Evolutionary conservation across 1,140 invertebrate genomes (phyloP).

Genomic region (Nixonia krombeini): DNA sequence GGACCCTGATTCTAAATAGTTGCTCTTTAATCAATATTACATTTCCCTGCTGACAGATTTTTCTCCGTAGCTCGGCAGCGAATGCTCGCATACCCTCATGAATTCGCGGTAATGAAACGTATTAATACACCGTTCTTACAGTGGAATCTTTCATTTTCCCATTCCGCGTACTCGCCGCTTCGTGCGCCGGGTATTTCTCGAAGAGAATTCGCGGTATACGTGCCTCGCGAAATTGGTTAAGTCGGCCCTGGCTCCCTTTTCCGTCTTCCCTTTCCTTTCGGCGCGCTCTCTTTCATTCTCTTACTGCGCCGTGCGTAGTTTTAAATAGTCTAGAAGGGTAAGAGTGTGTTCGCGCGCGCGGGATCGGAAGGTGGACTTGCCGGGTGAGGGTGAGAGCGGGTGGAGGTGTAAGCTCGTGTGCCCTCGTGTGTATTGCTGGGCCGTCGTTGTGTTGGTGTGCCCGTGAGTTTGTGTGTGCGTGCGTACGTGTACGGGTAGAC

Average conservation of each 20-base stretch:
- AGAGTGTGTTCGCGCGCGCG: constrained; percentile 56
- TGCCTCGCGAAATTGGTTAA: constrained; percentile 59
- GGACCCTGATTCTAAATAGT: no score
- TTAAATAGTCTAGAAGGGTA: constrained; percentile 69
- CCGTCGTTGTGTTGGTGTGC: not conserved
- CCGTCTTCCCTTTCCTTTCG: constrained; percentile 23
- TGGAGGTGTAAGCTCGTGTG: no score
- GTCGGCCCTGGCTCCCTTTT: constrained; percentile 52
- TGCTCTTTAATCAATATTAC: no score
- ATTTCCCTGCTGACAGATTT: no score
- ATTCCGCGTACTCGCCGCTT: constrained; percentile 23
- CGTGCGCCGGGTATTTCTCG: constrained; percentile 23
- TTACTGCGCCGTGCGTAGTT: constrained; percentile 62
- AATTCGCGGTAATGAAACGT: constrained; percentile 47
- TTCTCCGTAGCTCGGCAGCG: no score
- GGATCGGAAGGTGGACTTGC: constrained; percentile 51
- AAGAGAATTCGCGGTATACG: constrained; percentile 46
- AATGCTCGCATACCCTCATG: no score
- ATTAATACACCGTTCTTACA: constrained; percentile 47
- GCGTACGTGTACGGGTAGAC: constrained; percentile 25
- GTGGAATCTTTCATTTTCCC: constrained; percentile 48
- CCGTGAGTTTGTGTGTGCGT: constrained; percentile 8
- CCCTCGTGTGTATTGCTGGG: constrained; percentile 14
- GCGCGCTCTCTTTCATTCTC: constrained; percentile 44
- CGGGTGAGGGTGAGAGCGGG: constrained; percentile 32